Evolutionary conservation across 2,113 vertebrate species (phyloP).

Genomic region (Strix uralensis): DNA sequence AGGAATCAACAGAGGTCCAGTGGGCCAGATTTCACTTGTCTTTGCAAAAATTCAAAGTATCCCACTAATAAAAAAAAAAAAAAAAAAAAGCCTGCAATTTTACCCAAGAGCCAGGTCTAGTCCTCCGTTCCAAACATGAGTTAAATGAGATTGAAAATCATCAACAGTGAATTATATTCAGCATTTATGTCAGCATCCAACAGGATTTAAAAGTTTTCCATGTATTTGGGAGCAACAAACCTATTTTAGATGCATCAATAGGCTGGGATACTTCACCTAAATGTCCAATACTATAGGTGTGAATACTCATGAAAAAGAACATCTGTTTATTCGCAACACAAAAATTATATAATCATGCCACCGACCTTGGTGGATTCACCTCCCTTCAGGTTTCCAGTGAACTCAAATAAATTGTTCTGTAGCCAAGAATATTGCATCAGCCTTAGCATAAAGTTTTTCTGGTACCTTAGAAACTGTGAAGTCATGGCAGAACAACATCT

Average conservation of each 20-base stretch:
- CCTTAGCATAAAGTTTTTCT: background rate
- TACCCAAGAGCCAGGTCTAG: background rate
- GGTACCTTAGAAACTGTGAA: slow-evolving; percentile 46
- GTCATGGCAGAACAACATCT: slow-evolving; percentile 26
- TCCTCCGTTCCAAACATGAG: background rate
- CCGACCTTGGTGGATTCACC: slow-evolving; percentile 22
- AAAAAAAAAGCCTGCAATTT: background rate
- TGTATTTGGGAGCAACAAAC: background rate
- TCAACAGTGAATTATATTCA: background rate
- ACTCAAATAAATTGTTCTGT: slow-evolving; percentile 11
- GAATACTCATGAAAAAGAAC: slow-evolving; percentile 34
- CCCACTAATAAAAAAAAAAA: background rate
- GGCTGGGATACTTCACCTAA: background rate
- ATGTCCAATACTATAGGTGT: background rate
- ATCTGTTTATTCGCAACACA: slow-evolving; percentile 41
- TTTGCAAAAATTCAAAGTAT: background rate
- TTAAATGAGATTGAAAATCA: background rate
- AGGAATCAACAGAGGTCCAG: background rate
- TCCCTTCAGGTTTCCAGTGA: slow-evolving; percentile 21
- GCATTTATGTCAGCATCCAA: background rate
- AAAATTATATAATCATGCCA: slow-evolving; percentile 16
- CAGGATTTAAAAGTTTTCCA: background rate
- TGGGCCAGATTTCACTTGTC: background rate
- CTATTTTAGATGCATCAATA: background rate
- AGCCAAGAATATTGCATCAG: slow-evolving; percentile 44